phyloP scores from a whole-genome alignment of 2,113 vertebrate genomes.

The Chamaea fasciata region DNA sequence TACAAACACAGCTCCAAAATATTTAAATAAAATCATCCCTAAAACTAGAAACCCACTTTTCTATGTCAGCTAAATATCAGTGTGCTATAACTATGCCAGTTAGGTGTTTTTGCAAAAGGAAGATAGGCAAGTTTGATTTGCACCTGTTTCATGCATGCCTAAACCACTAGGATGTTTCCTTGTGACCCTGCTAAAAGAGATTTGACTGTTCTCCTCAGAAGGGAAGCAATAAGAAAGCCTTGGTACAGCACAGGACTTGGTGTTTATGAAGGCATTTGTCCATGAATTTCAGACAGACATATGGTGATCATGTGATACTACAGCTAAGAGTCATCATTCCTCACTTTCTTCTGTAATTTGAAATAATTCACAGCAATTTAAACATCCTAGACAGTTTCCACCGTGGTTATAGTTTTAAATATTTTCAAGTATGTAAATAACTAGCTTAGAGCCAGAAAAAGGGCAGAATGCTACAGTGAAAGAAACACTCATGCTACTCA shows the following conservation, averaged over 20 bases:
- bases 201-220: neutral
- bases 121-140: neutral
- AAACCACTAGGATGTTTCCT: neutral
- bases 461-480: neutral
- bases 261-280: neutral
- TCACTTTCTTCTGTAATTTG: neutral
- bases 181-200: neutral
- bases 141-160: neutral
- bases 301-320: neutral
- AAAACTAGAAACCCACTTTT: neutral
- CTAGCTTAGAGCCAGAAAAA: neutral
- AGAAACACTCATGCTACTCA: neutral
- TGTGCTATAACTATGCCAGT: neutral
- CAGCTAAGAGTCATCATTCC: neutral
- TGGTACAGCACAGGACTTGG: neutral
- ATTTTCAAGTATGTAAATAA: neutral
- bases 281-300: neutral
- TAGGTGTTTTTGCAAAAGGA: neutral
- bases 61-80: neutral
- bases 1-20: neutral
- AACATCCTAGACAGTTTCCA: neutral
- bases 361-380: neutral
- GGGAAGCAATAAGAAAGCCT: neutral
- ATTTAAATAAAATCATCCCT: neutral
- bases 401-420: neutral